Conservation (phyloP, 30 jellyfish, hydroid and myxozoan genomes). For the Cassiopea xamachana region DNA sequence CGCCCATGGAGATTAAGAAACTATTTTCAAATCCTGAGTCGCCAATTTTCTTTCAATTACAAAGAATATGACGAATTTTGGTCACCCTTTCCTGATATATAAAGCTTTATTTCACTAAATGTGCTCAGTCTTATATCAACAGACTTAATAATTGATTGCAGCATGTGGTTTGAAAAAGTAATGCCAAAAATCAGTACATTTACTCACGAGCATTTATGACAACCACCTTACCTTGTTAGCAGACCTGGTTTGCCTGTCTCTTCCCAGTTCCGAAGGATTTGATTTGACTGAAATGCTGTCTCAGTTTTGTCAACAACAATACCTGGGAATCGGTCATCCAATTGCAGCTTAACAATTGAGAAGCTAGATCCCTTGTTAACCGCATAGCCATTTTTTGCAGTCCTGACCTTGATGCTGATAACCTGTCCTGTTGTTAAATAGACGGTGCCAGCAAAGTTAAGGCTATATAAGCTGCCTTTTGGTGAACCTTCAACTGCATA, state of each 20-base stretch:
- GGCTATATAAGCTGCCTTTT: conserved; percentile 26
- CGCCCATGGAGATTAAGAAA: too few relatives aligned
- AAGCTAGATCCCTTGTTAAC: conserved; percentile 68
- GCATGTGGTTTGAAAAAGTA: too few relatives aligned
- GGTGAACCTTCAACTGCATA: conserved; percentile 72
- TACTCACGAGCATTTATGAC: background rate
- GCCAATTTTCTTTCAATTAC: too few relatives aligned
- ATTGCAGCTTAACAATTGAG: conserved; percentile 80
- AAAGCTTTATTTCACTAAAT: too few relatives aligned
- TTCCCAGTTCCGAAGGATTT: conserved; percentile 51
- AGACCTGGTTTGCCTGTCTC: conserved; percentile 79
- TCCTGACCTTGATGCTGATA: conserved; percentile 61
- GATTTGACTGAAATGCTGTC: conserved; percentile 40
- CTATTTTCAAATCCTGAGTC: too few relatives aligned
- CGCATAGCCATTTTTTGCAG: conserved; percentile 36
- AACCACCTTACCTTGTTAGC: conserved; percentile 60
- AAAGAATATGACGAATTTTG: too few relatives aligned
- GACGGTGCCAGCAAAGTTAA: conserved; percentile 86
- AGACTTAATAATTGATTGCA: too few relatives aligned
- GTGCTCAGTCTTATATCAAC: too few relatives aligned
- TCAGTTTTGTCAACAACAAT: conserved; percentile 70
- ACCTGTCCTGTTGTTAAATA: conserved; percentile 83
- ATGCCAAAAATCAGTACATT: too few relatives aligned
- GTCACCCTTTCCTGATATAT: too few relatives aligned
- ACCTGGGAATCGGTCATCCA: conserved; percentile 91